Base-by-base conservation (phyloP, 2,888 invertebrate genomes). In the Dasypogon diadema region DNA sequence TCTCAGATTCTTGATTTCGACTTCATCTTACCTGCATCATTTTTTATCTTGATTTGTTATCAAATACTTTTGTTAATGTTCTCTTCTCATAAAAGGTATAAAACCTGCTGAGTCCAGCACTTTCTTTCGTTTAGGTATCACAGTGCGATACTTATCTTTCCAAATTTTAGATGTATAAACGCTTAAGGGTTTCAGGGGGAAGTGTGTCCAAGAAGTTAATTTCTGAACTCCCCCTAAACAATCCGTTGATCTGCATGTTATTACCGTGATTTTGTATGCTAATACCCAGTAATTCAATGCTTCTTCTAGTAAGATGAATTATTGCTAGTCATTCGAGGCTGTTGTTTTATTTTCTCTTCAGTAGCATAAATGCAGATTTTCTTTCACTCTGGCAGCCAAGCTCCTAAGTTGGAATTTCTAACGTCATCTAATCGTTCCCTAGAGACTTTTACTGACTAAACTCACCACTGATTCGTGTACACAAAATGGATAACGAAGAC, bases 41-140 rank as follows among this genome's bases (percentile, higher is more conserved):
- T 42, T n/a, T n/a, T 65, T 65, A 65, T 65, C 65, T 65, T 21
- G 24, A 48, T 48, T 65, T 65, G 65, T 65, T 65, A 65, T 65
- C 65, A 46, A 65, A 65, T 65, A 65, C 65, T 65, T 65, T 46
- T 24, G 21, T 65, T 65, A 65, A 65, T 65, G 65, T 65, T 65
- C 65, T 42, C 24, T 65, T 14, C 46, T 65, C 48, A 46, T 46
- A 65, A 58, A 48, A 46, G 48, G 14, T 24, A 26, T 65, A 56
- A 46, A 18, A 16, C 14, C 46, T 4, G 14, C 22, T 34, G 42
- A 37, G 16, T 65, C 24, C 46, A 65, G n/a, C n/a, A n/a, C n/a
- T n/a, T n/a, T 37, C 14, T n/a, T n/a, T n/a, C n/a, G n/a, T n/a
- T n/a, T n/a, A 37, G 42, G 14, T 14, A 46, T 22, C 24, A 16